Percentiles rank a stretch among this genome's conserved stretches.
Evolutionary conservation across 53 echinoderm and acorn worm genomes (phyloP).

Genomic region (Henricia sp.): DNA sequence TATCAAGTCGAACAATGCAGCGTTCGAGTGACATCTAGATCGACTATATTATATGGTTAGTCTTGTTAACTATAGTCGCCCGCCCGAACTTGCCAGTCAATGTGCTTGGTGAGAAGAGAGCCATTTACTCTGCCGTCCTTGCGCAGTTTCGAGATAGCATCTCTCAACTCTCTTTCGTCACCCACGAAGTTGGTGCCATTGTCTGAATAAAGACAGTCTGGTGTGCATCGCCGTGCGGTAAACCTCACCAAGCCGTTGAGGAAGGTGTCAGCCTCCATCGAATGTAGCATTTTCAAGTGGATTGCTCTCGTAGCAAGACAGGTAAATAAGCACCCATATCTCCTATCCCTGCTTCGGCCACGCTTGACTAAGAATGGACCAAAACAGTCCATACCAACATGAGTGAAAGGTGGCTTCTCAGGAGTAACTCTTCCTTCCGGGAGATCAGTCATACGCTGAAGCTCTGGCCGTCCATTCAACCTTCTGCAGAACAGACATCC

Average conservation of each 20-base stretch:
- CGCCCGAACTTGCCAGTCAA: constrained; percentile 51
- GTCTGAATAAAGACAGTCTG: constrained; percentile 31
- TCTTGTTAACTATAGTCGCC: no score
- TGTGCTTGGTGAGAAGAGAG: constrained; percentile 4
- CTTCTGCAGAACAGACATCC: constrained; percentile 45
- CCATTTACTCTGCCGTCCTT: background rate
- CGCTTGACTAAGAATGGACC: constrained; percentile 39
- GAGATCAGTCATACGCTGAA: constrained; percentile 59
- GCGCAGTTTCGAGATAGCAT: constrained; percentile 20
- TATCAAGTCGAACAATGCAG: no score
- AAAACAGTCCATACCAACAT: constrained; percentile 52
- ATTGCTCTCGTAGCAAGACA: constrained; percentile 55
- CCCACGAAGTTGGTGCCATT: constrained; percentile 88
- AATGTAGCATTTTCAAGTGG: constrained; percentile 38
- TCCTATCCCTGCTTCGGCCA: constrained; percentile 40
- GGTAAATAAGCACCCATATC: constrained; percentile 53
- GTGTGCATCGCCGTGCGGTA: constrained; percentile 41
- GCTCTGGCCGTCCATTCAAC: background rate
- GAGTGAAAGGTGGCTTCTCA: constrained; percentile 40
- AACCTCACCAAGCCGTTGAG: constrained; percentile 51
- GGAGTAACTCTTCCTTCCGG: constrained; percentile 49
- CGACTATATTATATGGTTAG: no score
- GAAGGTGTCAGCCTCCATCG: constrained; percentile 43
- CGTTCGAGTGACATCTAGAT: no score
- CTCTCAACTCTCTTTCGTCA: constrained; percentile 62